Evolutionary conservation across 2,888 invertebrate genomes (phyloP), one percentile per base, ranked within the genome.

Genomic region (Synanthedon tipuliformis): DNA sequence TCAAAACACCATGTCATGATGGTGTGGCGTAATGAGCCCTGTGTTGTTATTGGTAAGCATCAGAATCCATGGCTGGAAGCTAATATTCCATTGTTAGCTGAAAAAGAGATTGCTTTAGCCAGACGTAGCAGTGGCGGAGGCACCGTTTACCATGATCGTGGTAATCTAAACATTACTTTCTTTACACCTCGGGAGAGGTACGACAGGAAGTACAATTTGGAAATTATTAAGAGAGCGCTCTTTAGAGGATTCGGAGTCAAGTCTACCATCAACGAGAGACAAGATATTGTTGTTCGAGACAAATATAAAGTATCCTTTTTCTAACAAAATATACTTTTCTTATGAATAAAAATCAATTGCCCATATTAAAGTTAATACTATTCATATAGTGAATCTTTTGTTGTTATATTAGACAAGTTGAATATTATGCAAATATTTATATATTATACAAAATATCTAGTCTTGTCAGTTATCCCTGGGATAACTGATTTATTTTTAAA

Each of bases 61-160:
- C 99, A 99, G 79, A 99, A 99, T 81, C 97, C 98, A 1, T 99
- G 98, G 94, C 76, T 92, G 40, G 99, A 99, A 78, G 93, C 95
- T 1, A 94, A 98, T 76, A 83, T 95, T 3, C 89, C 91, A 2
- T 88, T 89, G 48, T 76, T 95, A 51, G 73, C 88, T 57, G 90
- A 91, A 51, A 87, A 89, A 48, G 92, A 92, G 13, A 92, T 98
- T 54, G 87, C 90, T 11, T 68, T 98, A 56, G 98, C 95, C 0
- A 90, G 99, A 55, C 90, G 99, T 48, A 95, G 95, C 70, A 98
- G 98, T 78, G 99, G 99, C 34, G 95, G 99, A 56, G 99, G 98
- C 27, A 94, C 98, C 3, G 98, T 99, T 23, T 99, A 96, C 78
- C 99, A 99, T 77, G 99, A 99, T 78, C 83, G 90, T 59, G 98